A percentile compares a stretch with the other conserved stretches of the same genome.
Evolutionary conservation across 2,888 invertebrate genomes (phyloP).

Genomic region (Drosophila conformis): DNA sequence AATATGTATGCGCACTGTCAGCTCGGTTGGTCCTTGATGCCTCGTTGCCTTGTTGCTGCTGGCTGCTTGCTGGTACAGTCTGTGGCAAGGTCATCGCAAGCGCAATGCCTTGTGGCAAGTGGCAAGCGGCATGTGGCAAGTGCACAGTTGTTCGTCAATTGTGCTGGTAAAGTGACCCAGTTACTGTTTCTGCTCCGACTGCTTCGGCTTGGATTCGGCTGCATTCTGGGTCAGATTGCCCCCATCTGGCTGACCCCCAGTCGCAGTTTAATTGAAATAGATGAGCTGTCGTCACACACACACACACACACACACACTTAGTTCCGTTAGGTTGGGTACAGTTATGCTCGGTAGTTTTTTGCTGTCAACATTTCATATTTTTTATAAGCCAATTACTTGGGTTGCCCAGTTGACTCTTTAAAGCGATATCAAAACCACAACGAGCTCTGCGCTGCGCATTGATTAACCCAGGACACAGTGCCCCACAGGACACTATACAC

Average conservation of each 20-base stretch:
- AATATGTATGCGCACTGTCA: slow-evolving; percentile 48
- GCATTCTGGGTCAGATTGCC: slow-evolving; percentile 72
- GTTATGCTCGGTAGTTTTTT: slow-evolving; percentile 42
- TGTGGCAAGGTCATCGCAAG: slow-evolving; percentile 61
- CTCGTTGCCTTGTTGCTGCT: slow-evolving; percentile 9
- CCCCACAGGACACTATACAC: slow-evolving; percentile 7
- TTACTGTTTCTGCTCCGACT: slow-evolving; percentile 43
- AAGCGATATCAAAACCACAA: slow-evolving; percentile 42
- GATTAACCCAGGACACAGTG: slow-evolving; percentile 41
- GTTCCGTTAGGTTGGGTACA: slow-evolving; percentile 53
- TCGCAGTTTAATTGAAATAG: slow-evolving; percentile 69
- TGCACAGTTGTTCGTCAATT: slow-evolving; percentile 48
- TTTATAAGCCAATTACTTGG: slow-evolving; percentile 73
- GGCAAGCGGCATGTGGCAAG: slow-evolving; percentile 20
- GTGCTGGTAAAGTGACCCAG: slow-evolving; percentile 56
- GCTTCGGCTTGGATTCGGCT: slow-evolving; percentile 38
- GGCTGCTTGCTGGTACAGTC: slow-evolving; percentile 48
- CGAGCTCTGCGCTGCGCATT: slow-evolving; percentile 41
- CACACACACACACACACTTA: slow-evolving; percentile 19
- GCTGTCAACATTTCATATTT: slow-evolving; percentile 58
- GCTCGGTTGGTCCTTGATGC: slow-evolving; percentile 45
- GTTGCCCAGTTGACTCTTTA: slow-evolving; percentile 50
- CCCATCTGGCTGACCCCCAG: slow-evolving; percentile 49
- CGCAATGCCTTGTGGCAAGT: slow-evolving; percentile 52
- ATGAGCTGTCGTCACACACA: slow-evolving; percentile 56